These are phyloP conservation scores for Caenorhabditis drosophilae DNA, from an alignment of 2,888 invertebrate genomes.

Conservation along the genomic window DNA sequence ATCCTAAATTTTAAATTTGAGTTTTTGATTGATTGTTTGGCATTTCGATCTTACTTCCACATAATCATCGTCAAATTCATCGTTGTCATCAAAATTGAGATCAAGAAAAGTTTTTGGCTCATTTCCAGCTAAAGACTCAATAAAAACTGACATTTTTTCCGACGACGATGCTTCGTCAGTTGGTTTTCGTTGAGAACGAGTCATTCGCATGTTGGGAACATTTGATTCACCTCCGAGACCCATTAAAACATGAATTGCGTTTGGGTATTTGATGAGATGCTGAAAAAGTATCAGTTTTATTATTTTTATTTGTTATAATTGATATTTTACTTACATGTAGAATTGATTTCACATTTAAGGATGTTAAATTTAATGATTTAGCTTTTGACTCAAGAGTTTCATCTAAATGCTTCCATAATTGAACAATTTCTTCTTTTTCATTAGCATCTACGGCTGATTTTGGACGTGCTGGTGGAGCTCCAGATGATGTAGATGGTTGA, in stretches of 20 bases:
- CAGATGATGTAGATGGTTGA: conserved; percentile 4
- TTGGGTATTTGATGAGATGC: conserved; percentile 30
- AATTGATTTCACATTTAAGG: conserved; percentile 31
- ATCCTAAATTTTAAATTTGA: conserved; percentile 8
- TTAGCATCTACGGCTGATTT: no score
- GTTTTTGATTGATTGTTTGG: no score
- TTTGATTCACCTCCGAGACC: conserved; percentile 15
- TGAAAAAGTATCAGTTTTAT: conserved; percentile 3
- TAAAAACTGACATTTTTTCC: conserved; percentile 2
- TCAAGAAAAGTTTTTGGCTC: conserved; percentile 23
- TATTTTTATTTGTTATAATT: neutral
- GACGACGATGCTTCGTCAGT: neutral
- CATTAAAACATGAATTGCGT: conserved; percentile 17
- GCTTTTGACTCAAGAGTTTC: conserved; percentile 28
- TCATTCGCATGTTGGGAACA: conserved; percentile 17
- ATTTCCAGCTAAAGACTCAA: conserved; percentile 6
- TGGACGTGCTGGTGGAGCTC: no score
- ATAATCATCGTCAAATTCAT: conserved; percentile 32
- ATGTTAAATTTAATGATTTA: conserved; percentile 27
- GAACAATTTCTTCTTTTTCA: conserved; percentile 13
- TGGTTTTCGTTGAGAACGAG: conserved; percentile 13
- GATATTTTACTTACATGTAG: conserved; percentile 6
- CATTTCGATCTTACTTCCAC: no score
- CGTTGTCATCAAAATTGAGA: conserved; percentile 29
- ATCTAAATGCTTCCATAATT: conserved; percentile 10